Conservation (phyloP, 1,140 invertebrate species). For the Mactra quadrangularis region DNA sequence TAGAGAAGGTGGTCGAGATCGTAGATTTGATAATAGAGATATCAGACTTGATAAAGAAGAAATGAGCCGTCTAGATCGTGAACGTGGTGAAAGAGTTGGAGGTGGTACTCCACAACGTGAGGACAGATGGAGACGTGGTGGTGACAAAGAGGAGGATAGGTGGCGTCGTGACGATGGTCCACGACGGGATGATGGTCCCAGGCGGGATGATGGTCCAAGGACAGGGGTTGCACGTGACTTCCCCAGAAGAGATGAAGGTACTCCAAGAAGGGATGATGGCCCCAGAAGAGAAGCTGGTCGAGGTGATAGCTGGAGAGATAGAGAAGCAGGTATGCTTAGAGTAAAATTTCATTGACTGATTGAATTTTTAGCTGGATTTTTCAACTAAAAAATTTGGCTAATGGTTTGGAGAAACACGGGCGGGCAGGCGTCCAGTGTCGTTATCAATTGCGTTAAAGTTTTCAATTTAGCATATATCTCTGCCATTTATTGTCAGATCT, state of each 20-base stretch:
- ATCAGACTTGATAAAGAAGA: conserved; percentile 56
- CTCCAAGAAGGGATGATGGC: conserved; percentile 38
- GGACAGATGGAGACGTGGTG: conserved; percentile 58
- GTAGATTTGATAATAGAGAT: conserved; percentile 56
- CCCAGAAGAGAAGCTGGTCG: conserved; percentile 38
- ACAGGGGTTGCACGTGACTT: not conserved
- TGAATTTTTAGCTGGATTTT: too few relatives aligned
- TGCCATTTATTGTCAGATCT: too few relatives aligned
- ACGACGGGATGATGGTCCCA: conserved; percentile 31
- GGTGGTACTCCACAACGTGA: conserved; percentile 33
- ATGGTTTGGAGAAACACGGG: too few relatives aligned
- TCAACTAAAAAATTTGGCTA: too few relatives aligned
- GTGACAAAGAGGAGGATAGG: conserved; percentile 34
- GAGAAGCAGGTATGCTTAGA: conserved; percentile 17
- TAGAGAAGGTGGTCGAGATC: conserved; percentile 32
- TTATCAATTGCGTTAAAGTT: too few relatives aligned
- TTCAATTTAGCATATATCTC: too few relatives aligned
- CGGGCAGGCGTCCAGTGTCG: too few relatives aligned
- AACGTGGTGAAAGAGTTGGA: conserved; percentile 3
- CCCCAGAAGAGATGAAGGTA: conserved; percentile 10
- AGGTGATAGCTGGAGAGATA: conserved; percentile 35
- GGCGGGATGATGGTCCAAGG: conserved; percentile 26
- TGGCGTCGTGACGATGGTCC: conserved; percentile 32
- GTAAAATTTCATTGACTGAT: too few relatives aligned
- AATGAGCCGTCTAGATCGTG: conserved; percentile 41